phyloP scores from a whole-genome alignment of 1,140 invertebrate species.

The Drosophila nebulosa region DNA sequence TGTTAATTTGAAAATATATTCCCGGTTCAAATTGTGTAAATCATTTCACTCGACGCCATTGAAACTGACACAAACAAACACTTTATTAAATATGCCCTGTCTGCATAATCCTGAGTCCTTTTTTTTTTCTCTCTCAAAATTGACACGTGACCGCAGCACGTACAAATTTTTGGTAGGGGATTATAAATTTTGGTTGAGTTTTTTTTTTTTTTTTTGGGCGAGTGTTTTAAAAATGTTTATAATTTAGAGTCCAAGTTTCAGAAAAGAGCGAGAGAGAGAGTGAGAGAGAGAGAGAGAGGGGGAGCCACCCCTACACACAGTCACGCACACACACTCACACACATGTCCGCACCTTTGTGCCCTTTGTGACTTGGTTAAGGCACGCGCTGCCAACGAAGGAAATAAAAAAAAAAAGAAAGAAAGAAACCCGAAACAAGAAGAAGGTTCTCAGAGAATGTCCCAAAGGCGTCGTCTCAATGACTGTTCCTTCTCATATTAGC shows the following conservation, averaged over 20 bases:
- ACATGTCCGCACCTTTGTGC: conserved; percentile 72
- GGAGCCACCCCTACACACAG: conserved; percentile 2
- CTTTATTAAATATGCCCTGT: conserved; percentile 57
- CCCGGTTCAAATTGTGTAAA: background rate
- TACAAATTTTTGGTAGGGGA: conserved; percentile 44
- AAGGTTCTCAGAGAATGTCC: conserved; percentile 66
- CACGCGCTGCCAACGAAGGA: conserved; percentile 35
- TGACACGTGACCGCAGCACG: conserved; percentile 73
- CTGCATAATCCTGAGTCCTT: conserved; percentile 28
- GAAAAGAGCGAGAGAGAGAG: too few species aligned
- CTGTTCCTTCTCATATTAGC: conserved; percentile 35
- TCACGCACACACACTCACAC: conserved; percentile 1
- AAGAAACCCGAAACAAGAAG: background rate
- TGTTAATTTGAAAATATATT: background rate
- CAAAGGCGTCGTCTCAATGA: conserved; percentile 68
- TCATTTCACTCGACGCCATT: conserved; percentile 19
- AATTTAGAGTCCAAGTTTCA: conserved; percentile 51
- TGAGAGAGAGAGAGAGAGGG: too few species aligned
- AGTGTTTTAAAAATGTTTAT: conserved; percentile 79
- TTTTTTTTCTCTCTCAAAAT: conserved; percentile 30
- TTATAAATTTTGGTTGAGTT: conserved; percentile 59
- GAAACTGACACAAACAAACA: conserved; percentile 44
- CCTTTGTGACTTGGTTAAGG: conserved; percentile 27
- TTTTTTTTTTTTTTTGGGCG: conserved; percentile 26
- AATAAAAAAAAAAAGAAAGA: conserved; percentile 12